Percentiles rank a stretch among this genome's conserved stretches.
phyloP scores from a whole-genome alignment of 2,797 vertebrate species.

The Chaunax sp. region DNA sequence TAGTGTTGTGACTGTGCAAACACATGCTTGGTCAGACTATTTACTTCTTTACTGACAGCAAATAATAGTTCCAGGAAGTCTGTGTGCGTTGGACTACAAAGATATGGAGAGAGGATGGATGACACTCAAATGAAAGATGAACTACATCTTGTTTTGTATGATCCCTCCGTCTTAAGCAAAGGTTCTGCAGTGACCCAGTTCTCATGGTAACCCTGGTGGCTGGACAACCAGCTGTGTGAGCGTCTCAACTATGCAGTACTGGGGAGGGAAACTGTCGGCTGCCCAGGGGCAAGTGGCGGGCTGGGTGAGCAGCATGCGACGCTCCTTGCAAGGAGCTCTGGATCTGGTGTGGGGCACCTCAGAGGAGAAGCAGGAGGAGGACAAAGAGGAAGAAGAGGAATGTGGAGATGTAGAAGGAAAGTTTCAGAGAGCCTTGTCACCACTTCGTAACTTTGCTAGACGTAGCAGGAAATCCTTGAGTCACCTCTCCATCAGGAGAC shows the following conservation, averaged over 20 bases:
- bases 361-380: constrained; percentile 50
- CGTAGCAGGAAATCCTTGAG: constrained; percentile 88
- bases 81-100: constrained; percentile 20
- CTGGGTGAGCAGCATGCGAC: constrained; percentile 88
- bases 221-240: constrained; percentile 42
- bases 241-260: constrained; percentile 87
- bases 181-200: constrained; percentile 46
- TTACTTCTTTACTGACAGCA: constrained; percentile 37
- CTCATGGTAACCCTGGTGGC: constrained; percentile 51
- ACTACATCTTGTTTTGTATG: constrained; percentile 15
- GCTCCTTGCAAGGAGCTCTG: constrained; percentile 90
- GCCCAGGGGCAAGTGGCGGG: constrained; percentile 90
- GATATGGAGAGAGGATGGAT: constrained; percentile 29
- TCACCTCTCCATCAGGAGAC: constrained; percentile 85
- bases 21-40: constrained; percentile 41
- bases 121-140: constrained; percentile 16
- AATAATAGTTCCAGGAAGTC: constrained; percentile 42
- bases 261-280: constrained; percentile 89
- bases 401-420: constrained; percentile 48
- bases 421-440: constrained; percentile 85
- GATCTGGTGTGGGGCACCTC: constrained; percentile 79
- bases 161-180: constrained; percentile 29
- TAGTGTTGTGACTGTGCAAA: constrained; percentile 46
- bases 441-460: constrained; percentile 88
- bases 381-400: constrained; percentile 30